Evolutionary conservation across 2,888 invertebrate species (phyloP).

Genomic region (Drosophila cognata): DNA sequence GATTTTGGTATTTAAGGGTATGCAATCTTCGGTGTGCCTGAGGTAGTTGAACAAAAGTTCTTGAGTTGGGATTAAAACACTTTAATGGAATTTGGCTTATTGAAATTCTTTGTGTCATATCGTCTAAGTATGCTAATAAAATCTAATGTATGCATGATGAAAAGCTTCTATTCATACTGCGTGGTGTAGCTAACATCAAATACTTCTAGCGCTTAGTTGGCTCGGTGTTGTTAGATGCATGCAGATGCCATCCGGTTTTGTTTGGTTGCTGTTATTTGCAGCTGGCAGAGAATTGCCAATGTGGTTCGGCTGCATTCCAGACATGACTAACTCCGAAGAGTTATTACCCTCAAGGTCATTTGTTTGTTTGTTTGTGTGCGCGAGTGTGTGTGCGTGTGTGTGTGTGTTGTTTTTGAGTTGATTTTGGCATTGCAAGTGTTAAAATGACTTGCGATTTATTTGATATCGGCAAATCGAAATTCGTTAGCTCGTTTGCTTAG

Average conservation of each 20-base stretch:
- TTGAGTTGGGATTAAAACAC: constrained; percentile 15
- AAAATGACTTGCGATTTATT: constrained; percentile 47
- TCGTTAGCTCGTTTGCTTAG: constrained; percentile 17
- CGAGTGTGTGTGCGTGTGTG: constrained; percentile 32
- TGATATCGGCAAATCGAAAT: constrained; percentile 17
- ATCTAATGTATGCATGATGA: constrained; percentile 16
- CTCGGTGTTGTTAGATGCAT: constrained; percentile 54
- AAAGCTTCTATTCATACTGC: constrained; percentile 25
- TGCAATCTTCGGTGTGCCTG: not conserved
- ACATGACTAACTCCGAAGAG: constrained; percentile 74
- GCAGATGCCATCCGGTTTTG: constrained; percentile 77
- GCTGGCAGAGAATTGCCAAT: constrained; percentile 61
- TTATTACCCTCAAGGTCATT: constrained; percentile 80
- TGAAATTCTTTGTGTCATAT: constrained; percentile 57
- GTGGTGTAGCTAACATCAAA: constrained; percentile 19
- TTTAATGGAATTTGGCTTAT: constrained; percentile 68
- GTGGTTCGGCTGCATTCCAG: constrained; percentile 75
- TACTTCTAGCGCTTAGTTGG: constrained; percentile 34
- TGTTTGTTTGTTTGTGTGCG: constrained; percentile 8
- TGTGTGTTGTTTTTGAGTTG: constrained; percentile 17
- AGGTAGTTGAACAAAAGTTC: not conserved
- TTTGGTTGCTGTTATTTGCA: constrained; percentile 42
- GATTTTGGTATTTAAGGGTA: not conserved
- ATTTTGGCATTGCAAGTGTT: constrained; percentile 34
- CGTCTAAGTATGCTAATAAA: constrained; percentile 56